Evolutionary conservation across 2,113 vertebrate species (phyloP), one percentile per base, ranked within the genome.

Genomic region (Rissa tridactyla): DNA sequence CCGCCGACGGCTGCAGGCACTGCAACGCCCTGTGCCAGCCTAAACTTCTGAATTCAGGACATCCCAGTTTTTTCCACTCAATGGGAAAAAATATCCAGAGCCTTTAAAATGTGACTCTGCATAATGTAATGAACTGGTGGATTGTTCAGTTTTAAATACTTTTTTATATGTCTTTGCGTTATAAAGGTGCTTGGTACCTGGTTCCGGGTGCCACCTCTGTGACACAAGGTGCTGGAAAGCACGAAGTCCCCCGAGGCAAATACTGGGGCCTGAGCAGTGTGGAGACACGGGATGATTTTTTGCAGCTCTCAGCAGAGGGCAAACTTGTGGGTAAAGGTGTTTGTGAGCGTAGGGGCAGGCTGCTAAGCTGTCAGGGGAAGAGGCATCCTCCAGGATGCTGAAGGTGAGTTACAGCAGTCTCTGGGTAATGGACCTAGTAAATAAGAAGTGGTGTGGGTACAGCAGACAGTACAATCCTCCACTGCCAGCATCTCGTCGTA

Each of bases 231-330:
- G 29, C 29, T 83, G 52, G 79, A 55, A 81, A 76, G 9, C 19
- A 15, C 38, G 5, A n/a, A 76, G 30, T 49, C 6, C 18, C 5
- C 14, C 0, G 0, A 8, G 29, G 26, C 18, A 52, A 42, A 47
- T 1, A 3, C 16, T 40, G 8, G 32, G 32, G 6, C 23, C 16
- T 2, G 7, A 44, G 23, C 36, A 10, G 16, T 1, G 15, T 4
- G 26, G 23, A 54, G 90, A 25, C 11, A 5, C 13, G 13, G 49
- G 25, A 2, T 23, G 29, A 3, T 5, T 29, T 87, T 78, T 51
- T 69, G 54, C 12, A 40, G 52, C 15, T 76, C 44, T 34, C 13
- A 65, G 27, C 10, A 36, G 1, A 36, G 9, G 20, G 18, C 7
- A n/a, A 30, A 77, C 10, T 2, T 15, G 34, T 47, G 58, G 34